Percentiles rank a stretch among this genome's conserved stretches.
Conservation (phyloP, 2,888 invertebrate species). For the Fragum fragum region DNA sequence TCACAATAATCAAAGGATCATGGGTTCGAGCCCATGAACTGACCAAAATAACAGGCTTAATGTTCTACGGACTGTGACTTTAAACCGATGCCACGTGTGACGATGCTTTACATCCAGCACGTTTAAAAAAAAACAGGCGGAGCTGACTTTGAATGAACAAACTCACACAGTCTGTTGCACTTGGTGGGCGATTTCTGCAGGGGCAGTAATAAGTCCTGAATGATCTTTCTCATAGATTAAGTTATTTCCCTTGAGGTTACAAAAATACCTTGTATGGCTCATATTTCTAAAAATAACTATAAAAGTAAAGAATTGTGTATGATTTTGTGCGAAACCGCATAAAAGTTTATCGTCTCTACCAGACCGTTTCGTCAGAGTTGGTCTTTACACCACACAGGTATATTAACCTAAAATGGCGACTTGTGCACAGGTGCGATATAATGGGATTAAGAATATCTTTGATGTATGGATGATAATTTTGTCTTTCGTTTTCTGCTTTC, state of each 20-base stretch:
- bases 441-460: conserved; percentile 24
- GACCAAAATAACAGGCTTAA: no score
- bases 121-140: no score
- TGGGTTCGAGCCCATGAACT: no score
- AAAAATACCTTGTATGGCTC: neutral
- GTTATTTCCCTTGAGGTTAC: neutral
- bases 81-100: no score
- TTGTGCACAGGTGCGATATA: conserved; percentile 41
- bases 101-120: no score
- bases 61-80: no score
- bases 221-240: neutral
- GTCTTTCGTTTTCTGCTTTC: neutral
- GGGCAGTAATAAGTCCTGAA: no score
- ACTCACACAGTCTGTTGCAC: no score
- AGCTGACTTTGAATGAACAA: no score
- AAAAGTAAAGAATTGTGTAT: conserved; percentile 4
- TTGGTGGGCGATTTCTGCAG: no score
- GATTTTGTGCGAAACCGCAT: neutral
- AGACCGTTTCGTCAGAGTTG: conserved; percentile 10
- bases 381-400: conserved; percentile 39
- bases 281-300: neutral
- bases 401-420: conserved; percentile 47
- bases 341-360: conserved; percentile 5
- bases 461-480: neutral
- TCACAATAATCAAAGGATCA: no score